Percentiles rank a stretch among this genome's conserved stretches.
Evolutionary conservation across 2,888 invertebrate species (phyloP).

Genomic region (Macaria notata): DNA sequence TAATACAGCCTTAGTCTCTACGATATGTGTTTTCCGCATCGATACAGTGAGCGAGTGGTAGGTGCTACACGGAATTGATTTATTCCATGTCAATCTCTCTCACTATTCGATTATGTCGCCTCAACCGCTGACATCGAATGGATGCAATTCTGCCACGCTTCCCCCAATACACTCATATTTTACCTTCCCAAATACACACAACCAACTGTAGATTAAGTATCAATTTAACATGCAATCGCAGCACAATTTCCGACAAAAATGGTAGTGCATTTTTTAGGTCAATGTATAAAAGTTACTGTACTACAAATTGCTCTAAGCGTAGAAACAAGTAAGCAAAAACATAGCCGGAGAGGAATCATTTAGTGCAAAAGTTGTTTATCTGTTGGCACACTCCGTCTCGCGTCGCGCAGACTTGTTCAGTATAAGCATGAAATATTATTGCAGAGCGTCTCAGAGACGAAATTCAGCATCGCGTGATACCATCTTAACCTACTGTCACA

Average conservation of each 20-base stretch:
- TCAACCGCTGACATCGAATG: conserved; percentile 2
- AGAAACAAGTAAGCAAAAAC: too few relatives aligned
- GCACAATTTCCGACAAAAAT: too few relatives aligned
- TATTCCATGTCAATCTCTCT: conserved; percentile 46
- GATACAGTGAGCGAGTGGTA: conserved; percentile 5
- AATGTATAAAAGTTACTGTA: too few relatives aligned
- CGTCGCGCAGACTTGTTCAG: conserved; percentile 47
- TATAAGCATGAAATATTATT: conserved; percentile 68
- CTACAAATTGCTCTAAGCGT: too few relatives aligned
- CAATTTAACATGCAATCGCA: too few relatives aligned
- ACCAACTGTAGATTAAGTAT: too few relatives aligned
- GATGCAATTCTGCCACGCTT: neutral
- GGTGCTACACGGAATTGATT: conserved; percentile 54
- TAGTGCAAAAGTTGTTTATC: conserved; percentile 50
- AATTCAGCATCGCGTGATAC: conserved; percentile 18
- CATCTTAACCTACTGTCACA: conserved; percentile 3
- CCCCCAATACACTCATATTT: too few relatives aligned
- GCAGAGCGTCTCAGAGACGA: conserved; percentile 33
- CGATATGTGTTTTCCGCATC: neutral
- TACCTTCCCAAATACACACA: too few relatives aligned
- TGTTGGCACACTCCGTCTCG: conserved; percentile 53
- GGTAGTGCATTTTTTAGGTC: too few relatives aligned
- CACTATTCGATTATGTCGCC: conserved; percentile 22
- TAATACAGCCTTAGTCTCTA: too few relatives aligned
- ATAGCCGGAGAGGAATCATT: conserved; percentile 18